These are phyloP conservation scores for Andrena cerasifolii DNA, from an alignment of 1,140 invertebrate species.

Conservation along the genomic window DNA sequence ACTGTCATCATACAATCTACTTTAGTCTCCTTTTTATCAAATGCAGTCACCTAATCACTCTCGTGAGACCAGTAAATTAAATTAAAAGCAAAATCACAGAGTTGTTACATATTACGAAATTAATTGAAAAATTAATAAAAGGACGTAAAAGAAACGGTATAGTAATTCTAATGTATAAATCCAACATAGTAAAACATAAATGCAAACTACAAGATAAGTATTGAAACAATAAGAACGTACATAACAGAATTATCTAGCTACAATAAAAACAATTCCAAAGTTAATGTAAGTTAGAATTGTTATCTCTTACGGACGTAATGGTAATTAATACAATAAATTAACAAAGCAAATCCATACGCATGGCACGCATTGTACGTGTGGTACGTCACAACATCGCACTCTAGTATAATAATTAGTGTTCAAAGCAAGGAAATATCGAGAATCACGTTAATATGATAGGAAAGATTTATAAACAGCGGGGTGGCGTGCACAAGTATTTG, in stretches of 20 bases:
- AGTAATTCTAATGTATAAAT: not conserved
- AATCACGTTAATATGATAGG: not conserved
- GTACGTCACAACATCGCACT: not conserved
- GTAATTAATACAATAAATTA: not conserved
- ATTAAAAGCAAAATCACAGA: not conserved
- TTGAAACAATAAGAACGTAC: not conserved
- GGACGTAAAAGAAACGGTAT: not conserved
- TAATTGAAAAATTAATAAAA: not conserved
- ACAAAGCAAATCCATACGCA: not conserved
- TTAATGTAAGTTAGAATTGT: conserved; percentile 1
- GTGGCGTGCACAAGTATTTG: not conserved
- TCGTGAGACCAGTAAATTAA: conserved; percentile 20
- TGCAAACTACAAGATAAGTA: conserved; percentile 2
- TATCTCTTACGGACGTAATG: too few species aligned
- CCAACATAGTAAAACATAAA: not conserved
- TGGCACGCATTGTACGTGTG: not conserved
- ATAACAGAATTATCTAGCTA: not conserved
- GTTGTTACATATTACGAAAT: not conserved
- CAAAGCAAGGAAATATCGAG: not conserved
- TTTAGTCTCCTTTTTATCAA: conserved; percentile 67
- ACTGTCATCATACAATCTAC: conserved; percentile 78
- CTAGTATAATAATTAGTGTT: not conserved
- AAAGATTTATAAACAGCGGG: conserved; percentile 10
- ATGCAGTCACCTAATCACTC: conserved; percentile 62
- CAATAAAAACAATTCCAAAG: not conserved